A percentile compares a stretch with the other conserved stretches of the same genome.
These are phyloP conservation scores for Rhinoptilus africanus DNA, from an alignment of 2,113 vertebrate species.

Conservation along the genomic window DNA sequence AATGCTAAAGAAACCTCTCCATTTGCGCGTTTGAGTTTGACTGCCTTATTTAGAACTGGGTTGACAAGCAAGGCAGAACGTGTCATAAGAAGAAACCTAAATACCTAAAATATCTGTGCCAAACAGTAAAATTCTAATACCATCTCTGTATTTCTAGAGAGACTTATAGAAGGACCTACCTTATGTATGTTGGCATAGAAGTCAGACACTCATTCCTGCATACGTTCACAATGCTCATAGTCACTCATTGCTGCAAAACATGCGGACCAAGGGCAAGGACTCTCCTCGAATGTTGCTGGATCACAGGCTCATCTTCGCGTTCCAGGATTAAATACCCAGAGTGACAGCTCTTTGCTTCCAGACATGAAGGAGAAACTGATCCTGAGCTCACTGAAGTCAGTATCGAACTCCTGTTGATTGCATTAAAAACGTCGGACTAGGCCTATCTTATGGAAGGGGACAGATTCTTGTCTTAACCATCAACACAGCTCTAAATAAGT, in stretches of 20 bases:
- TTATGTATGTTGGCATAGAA: background rate
- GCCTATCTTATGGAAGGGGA: background rate
- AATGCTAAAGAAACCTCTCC: slow-evolving; percentile 8
- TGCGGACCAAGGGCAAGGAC: background rate
- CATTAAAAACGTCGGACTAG: background rate
- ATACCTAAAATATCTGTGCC: background rate
- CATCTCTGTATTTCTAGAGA: background rate
- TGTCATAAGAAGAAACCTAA: background rate
- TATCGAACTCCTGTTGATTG: background rate
- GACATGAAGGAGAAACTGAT: background rate
- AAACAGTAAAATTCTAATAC: background rate
- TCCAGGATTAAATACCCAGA: background rate
- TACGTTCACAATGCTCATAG: background rate
- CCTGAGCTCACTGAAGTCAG: background rate
- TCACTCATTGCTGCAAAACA: background rate
- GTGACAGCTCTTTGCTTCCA: background rate
- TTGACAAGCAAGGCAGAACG: background rate
- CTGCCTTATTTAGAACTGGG: slow-evolving; percentile 36
- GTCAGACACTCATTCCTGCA: background rate
- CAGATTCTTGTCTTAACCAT: background rate
- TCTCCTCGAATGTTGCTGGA: background rate
- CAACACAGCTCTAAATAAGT: background rate
- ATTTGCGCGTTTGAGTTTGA: background rate
- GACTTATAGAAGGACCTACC: background rate
- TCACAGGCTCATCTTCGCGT: background rate